Conservation (phyloP, 2,888 invertebrate species). For the Melipona beecheii region DNA sequence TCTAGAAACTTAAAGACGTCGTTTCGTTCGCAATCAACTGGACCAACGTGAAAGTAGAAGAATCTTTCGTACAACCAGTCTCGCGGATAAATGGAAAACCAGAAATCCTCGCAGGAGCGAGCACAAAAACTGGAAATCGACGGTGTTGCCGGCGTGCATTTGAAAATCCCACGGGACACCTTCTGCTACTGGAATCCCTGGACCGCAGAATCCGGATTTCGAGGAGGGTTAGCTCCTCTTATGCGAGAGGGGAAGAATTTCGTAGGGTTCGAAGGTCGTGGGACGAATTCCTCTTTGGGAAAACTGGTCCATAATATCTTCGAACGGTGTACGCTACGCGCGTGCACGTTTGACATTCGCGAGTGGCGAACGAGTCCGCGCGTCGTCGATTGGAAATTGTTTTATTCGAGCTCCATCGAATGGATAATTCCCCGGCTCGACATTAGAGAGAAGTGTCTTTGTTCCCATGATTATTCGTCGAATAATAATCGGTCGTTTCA, state of each 20-base stretch:
- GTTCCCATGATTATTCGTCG: constrained; percentile 9
- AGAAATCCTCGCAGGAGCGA: constrained; percentile 19
- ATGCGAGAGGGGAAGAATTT: constrained; percentile 56
- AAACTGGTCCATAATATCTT: constrained; percentile 52
- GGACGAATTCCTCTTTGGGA: constrained; percentile 58
- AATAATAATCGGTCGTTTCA: constrained; percentile 4
- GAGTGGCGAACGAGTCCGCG: not conserved
- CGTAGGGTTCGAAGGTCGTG: constrained; percentile 65
- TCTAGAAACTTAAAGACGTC: not conserved
- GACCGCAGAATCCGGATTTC: constrained; percentile 72
- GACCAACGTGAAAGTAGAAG: not conserved
- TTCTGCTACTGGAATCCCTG: constrained; percentile 60
- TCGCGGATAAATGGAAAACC: constrained; percentile 21
- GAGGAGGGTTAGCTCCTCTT: constrained; percentile 68
- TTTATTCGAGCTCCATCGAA: not conserved
- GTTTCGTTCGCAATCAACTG: not conserved
- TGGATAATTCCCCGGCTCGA: constrained; percentile 7
- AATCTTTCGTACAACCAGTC: not conserved
- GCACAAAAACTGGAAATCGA: constrained; percentile 53
- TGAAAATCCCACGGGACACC: constrained; percentile 61
- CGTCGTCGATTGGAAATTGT: not conserved
- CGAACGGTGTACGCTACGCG: not conserved
- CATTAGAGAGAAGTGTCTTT: not conserved
- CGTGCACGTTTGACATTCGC: not conserved
- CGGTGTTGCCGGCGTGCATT: constrained; percentile 33